These are phyloP conservation scores for Phataginus tetradactyla DNA, from an alignment of 2,797 vertebrate species.

Conservation along the genomic window DNA sequence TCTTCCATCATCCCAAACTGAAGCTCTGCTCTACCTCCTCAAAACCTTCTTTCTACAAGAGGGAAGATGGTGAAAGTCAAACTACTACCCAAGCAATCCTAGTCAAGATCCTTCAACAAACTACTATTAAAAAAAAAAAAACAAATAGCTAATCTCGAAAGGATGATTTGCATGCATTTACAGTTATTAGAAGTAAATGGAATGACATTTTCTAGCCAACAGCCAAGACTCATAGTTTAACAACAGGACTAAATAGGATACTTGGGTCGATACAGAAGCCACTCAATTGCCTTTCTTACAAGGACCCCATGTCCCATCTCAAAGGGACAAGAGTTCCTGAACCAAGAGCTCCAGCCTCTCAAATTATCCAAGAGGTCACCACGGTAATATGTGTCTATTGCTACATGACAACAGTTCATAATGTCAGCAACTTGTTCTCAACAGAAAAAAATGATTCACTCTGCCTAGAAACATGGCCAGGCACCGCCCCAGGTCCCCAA, in stretches of 20 bases:
- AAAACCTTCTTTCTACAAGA: not conserved
- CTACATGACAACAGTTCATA: not conserved
- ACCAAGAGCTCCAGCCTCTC: not conserved
- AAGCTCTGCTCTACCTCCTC: not conserved
- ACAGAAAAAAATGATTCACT: not conserved
- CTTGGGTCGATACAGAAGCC: not conserved
- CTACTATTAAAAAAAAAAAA: slow-evolving; percentile 7
- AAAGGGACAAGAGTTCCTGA: not conserved
- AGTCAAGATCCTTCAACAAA: not conserved
- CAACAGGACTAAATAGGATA: not conserved
- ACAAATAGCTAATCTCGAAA: not conserved
- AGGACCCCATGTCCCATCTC: not conserved
- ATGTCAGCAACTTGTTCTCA: not conserved
- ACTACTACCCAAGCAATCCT: not conserved
- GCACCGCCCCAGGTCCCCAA: not conserved
- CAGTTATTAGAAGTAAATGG: not conserved
- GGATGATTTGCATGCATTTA: not conserved
- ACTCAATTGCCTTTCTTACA: not conserved
- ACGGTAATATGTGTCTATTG: not conserved
- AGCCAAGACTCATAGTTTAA: not conserved
- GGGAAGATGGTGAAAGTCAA: not conserved
- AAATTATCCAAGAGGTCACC: not conserved
- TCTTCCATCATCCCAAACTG: not conserved
- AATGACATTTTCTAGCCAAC: not conserved
- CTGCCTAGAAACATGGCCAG: not conserved